Evolutionary conservation across 1,140 invertebrate genomes (phyloP).

Genomic region (Streblospio benedicti): DNA sequence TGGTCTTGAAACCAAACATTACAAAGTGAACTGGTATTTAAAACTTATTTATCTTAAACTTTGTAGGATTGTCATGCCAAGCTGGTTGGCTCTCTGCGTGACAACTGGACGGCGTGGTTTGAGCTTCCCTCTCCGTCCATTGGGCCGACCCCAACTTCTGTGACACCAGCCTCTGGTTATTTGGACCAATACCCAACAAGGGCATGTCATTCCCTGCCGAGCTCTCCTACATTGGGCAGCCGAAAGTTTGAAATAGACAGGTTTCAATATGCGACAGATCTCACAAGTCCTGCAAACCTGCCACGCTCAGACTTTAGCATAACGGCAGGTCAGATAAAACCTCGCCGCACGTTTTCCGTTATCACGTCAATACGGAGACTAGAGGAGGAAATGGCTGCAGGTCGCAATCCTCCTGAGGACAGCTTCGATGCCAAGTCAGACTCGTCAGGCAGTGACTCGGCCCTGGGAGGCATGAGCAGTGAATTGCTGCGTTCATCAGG

Average conservation of each 20-base stretch:
- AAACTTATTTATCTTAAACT: too few relatives aligned
- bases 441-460: too few relatives aligned
- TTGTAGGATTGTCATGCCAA: slow-evolving; percentile 27
- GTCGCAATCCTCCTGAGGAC: too few relatives aligned
- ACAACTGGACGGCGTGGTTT: slow-evolving; percentile 15
- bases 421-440: slow-evolving; percentile 3
- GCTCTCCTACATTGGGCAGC: neutral
- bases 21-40: too few relatives aligned
- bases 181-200: too few relatives aligned
- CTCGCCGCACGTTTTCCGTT: neutral
- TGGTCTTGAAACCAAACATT: too few relatives aligned
- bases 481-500: too few relatives aligned
- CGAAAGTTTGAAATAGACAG: neutral
- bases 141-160: neutral
- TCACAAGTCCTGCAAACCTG: neutral
- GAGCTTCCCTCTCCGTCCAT: slow-evolving; percentile 6
- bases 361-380: neutral
- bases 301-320: too few relatives aligned
- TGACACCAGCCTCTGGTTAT: too few relatives aligned
- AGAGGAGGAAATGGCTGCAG: neutral
- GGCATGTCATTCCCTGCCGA: slow-evolving; percentile 16
- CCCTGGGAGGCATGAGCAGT: too few relatives aligned
- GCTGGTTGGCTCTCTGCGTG: slow-evolving; percentile 11
- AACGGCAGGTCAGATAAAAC: too few relatives aligned
- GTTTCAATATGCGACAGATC: neutral